These are phyloP conservation scores for Phalera bucephala DNA, from an alignment of 2,888 invertebrate species.

Conservation along the genomic window DNA sequence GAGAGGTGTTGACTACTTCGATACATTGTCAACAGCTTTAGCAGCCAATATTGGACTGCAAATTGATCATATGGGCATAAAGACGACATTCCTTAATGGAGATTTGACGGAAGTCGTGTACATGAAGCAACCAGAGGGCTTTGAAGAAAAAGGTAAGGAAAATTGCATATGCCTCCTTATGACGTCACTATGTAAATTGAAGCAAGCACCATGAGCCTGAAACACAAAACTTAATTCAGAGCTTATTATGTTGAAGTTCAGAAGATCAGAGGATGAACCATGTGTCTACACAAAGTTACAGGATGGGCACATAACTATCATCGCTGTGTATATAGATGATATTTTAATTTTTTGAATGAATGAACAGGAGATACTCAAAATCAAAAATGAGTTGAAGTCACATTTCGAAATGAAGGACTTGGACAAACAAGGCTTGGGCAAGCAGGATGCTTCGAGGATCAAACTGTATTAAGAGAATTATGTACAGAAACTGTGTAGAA, in stretches of 20 bases:
- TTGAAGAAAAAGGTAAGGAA: background rate
- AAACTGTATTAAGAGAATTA: background rate
- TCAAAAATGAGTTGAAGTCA: background rate
- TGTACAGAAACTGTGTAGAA: background rate
- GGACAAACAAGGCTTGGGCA: background rate
- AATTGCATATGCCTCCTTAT: slow-evolving; percentile 1
- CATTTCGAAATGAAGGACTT: slow-evolving; percentile 2
- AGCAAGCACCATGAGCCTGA: background rate
- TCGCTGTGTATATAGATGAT: slow-evolving; percentile 4
- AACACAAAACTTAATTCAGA: background rate
- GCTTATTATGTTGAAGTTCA: background rate
- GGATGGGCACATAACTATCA: too few relatives aligned
- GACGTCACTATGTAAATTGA: background rate
- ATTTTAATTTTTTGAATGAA: slow-evolving; percentile 1
- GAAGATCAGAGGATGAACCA: too few relatives aligned
- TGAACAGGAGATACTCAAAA: background rate
- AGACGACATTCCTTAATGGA: slow-evolving; percentile 6
- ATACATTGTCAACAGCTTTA: slow-evolving; percentile 3
- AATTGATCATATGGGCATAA: slow-evolving; percentile 4
- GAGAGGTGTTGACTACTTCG: slow-evolving; percentile 2
- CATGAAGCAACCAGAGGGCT: slow-evolving; percentile 1
- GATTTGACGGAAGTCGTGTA: background rate
- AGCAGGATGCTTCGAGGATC: too few relatives aligned
- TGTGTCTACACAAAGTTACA: too few relatives aligned
- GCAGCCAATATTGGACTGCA: background rate